phyloP scores from a whole-genome alignment of 2,888 invertebrate genomes.

The Ornithoptera priamus region DNA sequence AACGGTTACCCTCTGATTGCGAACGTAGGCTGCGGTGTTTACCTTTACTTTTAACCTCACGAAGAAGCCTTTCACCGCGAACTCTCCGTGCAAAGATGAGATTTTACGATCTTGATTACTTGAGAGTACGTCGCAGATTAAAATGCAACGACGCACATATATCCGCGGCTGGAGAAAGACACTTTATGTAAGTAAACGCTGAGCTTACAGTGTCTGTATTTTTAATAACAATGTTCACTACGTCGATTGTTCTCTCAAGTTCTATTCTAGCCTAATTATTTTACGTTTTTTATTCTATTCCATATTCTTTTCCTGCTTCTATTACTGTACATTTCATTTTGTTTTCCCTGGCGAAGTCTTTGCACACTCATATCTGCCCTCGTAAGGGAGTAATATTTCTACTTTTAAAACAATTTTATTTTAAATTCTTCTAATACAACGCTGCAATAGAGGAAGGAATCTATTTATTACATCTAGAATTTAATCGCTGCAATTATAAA shows the following conservation, averaged over 20 bases:
- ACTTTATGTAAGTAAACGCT: constrained; percentile 9
- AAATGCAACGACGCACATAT: constrained; percentile 18
- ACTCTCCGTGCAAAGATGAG: constrained; percentile 27
- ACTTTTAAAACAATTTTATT: no score
- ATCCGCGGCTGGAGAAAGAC: not conserved
- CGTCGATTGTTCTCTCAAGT: no score
- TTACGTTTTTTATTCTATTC: no score
- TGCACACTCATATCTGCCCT: no score
- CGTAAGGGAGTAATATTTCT: no score
- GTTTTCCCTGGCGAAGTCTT: no score
- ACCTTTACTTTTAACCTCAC: constrained; percentile 37
- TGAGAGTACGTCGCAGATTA: constrained; percentile 26
- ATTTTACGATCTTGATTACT: constrained; percentile 31
- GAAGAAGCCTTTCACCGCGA: constrained; percentile 27
- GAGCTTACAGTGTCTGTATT: not conserved
- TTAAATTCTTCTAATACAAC: no score
- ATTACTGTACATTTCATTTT: no score
- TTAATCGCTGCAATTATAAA: constrained; percentile 13
- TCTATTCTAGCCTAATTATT: not conserved
- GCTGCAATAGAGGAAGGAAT: no score
- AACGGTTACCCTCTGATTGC: constrained; percentile 36
- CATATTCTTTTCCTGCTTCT: no score
- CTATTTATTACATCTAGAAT: not conserved
- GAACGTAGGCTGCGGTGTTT: constrained; percentile 36
- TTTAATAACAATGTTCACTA: not conserved